Base-by-base conservation (phyloP, 2,797 vertebrate genomes). In the Menidia menidia region DNA sequence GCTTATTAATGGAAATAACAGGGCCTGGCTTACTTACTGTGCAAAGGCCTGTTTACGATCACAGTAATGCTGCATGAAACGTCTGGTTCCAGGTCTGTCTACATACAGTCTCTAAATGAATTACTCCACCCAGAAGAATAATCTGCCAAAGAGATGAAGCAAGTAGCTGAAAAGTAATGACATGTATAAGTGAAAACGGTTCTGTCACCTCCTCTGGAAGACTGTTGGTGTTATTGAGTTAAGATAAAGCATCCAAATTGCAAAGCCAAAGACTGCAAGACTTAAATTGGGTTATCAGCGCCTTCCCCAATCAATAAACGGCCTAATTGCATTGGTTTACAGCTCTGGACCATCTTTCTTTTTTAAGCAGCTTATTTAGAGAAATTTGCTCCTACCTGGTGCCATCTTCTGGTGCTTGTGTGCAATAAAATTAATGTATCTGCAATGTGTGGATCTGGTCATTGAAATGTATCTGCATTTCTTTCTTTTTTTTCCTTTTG, bases 341-440 rank as follows among this genome's bases (percentile, higher is more conserved):
- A 6, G 32, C 47, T 55, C 35, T 13, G n/a, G 14, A 68, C 50
- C 72, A 51, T 75, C 19, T 48, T 35, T 41, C 10, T 48, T 45
- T 42, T 45, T 57, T 73, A 41, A 69, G 65, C 59, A 45, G 59
- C 63, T 69, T 50, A 82, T 60, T 54, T 62, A 52, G 25, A 52
- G 1, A 9, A 7, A 35, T 61, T 16, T 69, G 8, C 52, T 77
- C 64, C 72, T 69, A 50, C 57, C n/a, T 82, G 68, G 68, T 72
- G 80, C 83, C 89, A 89, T 80, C 89, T 90, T 67, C 70, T 87
- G 90, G 83, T 74, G 62, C 14, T 25, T 56, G 3, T 35, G 19
- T 64, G 77, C 43, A 86, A 13, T 53, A 62, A 75, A 83, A 10
- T 11, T 16, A 60, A 60, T 47, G 35, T 32, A 0, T 4, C n/a